Percentiles rank a stretch among this genome's conserved stretches.
These are phyloP conservation scores for Botrylloides violaceus DNA, from an alignment of 23 tunicate species.

Conservation along the genomic window DNA sequence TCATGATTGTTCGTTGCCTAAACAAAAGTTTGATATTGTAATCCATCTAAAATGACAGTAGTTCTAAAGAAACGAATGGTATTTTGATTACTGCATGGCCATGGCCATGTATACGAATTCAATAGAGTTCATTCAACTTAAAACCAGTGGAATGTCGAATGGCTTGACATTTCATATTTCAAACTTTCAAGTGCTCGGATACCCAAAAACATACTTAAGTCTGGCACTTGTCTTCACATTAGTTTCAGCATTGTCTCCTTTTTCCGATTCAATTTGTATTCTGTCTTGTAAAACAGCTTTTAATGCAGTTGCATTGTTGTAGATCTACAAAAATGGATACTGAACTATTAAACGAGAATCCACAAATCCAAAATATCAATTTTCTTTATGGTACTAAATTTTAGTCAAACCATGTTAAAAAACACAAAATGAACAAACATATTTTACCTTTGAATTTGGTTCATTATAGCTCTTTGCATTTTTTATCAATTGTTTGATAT, in stretches of 20 bases:
- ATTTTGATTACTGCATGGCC: too few relatives aligned
- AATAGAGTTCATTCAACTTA: too few relatives aligned
- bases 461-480: slow-evolving; percentile 87
- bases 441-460: slow-evolving; percentile 85
- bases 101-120: too few relatives aligned
- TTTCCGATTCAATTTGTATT: slow-evolving; percentile 35
- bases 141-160: too few relatives aligned
- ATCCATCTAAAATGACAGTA: too few relatives aligned
- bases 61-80: too few relatives aligned
- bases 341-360: too few relatives aligned
- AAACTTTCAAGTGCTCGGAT: too few relatives aligned
- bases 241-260: slow-evolving; percentile 27
- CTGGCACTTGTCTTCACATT: slow-evolving; percentile 70
- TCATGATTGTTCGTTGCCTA: slow-evolving; percentile 12
- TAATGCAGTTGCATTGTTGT: slow-evolving; percentile 60
- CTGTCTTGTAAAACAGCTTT: slow-evolving; percentile 43
- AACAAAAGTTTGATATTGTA: too few relatives aligned
- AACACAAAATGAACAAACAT: too few relatives aligned
- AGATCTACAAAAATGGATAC: slow-evolving; percentile 62
- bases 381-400: neutral
- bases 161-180: too few relatives aligned
- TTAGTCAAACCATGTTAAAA: neutral
- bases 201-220: too few relatives aligned
- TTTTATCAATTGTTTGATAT: slow-evolving; percentile 57
- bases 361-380: neutral